These are phyloP conservation scores for Prunella strophiata DNA, from an alignment of 2,797 vertebrate species.

Conservation along the genomic window DNA sequence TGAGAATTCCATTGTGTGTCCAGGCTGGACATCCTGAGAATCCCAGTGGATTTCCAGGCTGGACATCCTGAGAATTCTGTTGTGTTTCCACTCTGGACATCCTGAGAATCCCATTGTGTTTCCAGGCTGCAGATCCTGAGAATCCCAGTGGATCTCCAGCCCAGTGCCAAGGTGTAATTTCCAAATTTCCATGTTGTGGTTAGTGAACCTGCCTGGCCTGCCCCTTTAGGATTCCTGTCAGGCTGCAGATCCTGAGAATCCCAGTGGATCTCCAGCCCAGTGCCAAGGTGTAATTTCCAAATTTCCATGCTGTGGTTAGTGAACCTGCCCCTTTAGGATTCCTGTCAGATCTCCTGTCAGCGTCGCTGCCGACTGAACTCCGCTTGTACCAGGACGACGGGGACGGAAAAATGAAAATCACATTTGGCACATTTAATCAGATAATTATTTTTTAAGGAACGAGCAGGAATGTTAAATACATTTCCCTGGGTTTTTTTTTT, in stretches of 20 bases:
- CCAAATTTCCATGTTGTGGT: background rate
- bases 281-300: background rate
- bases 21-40: no score
- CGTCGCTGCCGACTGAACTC: background rate
- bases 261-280: no score
- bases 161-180: background rate
- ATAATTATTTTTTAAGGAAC: conserved; percentile 67
- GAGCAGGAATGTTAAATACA: conserved; percentile 58
- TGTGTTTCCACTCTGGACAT: no score
- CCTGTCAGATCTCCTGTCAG: background rate
- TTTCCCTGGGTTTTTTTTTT: conserved; percentile 49
- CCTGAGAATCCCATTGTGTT: no score
- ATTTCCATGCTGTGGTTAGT: background rate
- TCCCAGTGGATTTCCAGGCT: no score
- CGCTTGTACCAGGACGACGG: background rate
- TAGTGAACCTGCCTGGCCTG: background rate
- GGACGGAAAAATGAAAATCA: conserved; percentile 32
- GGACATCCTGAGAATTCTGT: no score
- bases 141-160: no score
- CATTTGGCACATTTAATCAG: conserved; percentile 71
- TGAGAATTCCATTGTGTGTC: no score
- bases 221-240: background rate
- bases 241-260: background rate
- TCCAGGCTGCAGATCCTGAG: no score
- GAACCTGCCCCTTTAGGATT: background rate